Conservation (phyloP, 2,888 invertebrate species). For the Drosophila paucipuncta region DNA sequence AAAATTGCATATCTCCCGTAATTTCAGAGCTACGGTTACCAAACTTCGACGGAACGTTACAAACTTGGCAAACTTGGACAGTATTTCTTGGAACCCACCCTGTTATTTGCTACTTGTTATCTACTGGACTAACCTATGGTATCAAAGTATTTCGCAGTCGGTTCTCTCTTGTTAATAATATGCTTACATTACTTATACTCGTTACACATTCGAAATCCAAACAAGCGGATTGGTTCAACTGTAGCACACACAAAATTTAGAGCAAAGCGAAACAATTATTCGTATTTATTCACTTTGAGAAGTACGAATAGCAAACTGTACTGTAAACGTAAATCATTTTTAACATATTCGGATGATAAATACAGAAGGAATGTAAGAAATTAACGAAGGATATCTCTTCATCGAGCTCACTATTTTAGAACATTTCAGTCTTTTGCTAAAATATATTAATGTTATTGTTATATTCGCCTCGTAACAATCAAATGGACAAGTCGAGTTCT, state of each 20-base stretch:
- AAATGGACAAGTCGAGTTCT: conserved; percentile 9
- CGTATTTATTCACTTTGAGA: not conserved
- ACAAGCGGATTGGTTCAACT: not conserved
- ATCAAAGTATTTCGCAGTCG: too few relatives aligned
- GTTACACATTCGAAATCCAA: not conserved
- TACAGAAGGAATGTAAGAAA: not conserved
- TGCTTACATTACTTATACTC: not conserved
- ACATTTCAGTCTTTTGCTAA: not conserved
- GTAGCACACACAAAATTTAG: not conserved
- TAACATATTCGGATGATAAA: not conserved
- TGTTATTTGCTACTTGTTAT: too few relatives aligned
- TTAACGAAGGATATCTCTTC: not conserved
- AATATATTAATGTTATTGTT: not conserved
- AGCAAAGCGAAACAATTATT: not conserved
- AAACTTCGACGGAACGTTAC: too few relatives aligned
- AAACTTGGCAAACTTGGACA: too few relatives aligned
- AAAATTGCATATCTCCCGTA: too few relatives aligned
- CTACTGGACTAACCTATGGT: too few relatives aligned
- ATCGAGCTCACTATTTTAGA: not conserved
- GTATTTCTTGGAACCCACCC: too few relatives aligned
- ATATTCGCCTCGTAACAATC: conserved; percentile 1
- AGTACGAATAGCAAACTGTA: not conserved
- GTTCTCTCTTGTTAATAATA: not conserved
- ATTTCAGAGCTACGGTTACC: too few relatives aligned
- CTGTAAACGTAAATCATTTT: not conserved